Conservation (phyloP, 2,888 invertebrate species). For the Vesta saturnalis region DNA sequence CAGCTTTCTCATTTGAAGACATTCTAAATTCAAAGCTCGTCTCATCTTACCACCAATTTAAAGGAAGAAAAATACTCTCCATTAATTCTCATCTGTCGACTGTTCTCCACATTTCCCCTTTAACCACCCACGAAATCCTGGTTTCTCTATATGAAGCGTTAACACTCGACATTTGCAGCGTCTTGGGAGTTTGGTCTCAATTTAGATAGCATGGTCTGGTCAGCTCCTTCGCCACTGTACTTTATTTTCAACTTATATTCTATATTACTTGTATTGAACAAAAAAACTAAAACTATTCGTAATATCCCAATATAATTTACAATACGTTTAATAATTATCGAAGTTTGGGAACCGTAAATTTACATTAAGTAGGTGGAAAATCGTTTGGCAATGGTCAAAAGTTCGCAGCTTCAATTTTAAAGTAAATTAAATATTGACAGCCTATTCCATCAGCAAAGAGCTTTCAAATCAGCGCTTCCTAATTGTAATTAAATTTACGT, state of each 20-base stretch:
- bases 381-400: no score
- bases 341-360: no score
- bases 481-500: conserved; percentile 11
- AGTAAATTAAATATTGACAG: neutral
- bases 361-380: no score
- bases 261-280: conserved; percentile 4
- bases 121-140: conserved; percentile 26
- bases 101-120: conserved; percentile 41
- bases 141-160: conserved; percentile 35
- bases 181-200: conserved; percentile 33
- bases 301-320: no score
- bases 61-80: conserved; percentile 60
- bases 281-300: no score
- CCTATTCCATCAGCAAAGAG: neutral
- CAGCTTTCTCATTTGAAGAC: conserved; percentile 44
- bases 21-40: conserved; percentile 52
- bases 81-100: conserved; percentile 60
- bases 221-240: conserved; percentile 28
- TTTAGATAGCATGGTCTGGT: conserved; percentile 32
- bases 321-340: no score
- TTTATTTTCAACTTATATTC: conserved; percentile 31
- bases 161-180: conserved; percentile 33
- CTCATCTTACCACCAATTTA: conserved; percentile 59
- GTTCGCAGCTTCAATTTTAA: neutral
- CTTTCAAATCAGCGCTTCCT: conserved; percentile 4